Base-by-base conservation (phyloP, 1,140 invertebrate species). In the Cydia splendana region DNA sequence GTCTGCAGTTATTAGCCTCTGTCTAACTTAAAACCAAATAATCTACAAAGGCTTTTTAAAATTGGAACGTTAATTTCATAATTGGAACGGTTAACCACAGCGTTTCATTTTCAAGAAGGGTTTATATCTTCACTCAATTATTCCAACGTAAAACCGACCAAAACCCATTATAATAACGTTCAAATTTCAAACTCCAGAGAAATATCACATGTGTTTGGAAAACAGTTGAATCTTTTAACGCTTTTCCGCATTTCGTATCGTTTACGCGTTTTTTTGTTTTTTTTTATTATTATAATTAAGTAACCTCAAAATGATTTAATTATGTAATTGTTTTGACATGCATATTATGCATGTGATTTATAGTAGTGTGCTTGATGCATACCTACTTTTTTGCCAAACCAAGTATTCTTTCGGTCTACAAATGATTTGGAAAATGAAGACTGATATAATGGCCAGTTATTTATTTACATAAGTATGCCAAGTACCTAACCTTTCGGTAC, bases 291-390 rank as follows among this genome's bases (percentile, higher is more conserved):
- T n/a, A n/a, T n/a, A n/a, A 45, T 45, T 13, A 12, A 45, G 12
- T 45, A 12, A 45, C 12, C 1, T 28, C 24, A 65, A 30, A 65
- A 65, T 28, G 62, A 18, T 62, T 65, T 2, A 65, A 65, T 65
- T 65, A 65, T 65, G 62, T 65, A 65, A 65, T 65, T 65, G 24
- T 65, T 65, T 38, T 65, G 62, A 28, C 24, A 65, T 65, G 62
- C 10, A 45, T 38, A 9, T 38, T 9, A 45, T 13, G 10, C 2
- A 30, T 65, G 24, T 30, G 1, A 13, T 28, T n/a, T n/a, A n/a
- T n/a, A n/a, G n/a, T n/a, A n/a, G 57, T 12, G 20, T 28, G 28
- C 20, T 65, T 65, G 24, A 28, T 65, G 24, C 24, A 38, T 38
- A 38, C n/a, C n/a, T n/a, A n/a, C n/a, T n/a, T n/a, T n/a, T n/a